Conservation (phyloP, 1,140 invertebrate species). For the Drosophila sucinea region DNA sequence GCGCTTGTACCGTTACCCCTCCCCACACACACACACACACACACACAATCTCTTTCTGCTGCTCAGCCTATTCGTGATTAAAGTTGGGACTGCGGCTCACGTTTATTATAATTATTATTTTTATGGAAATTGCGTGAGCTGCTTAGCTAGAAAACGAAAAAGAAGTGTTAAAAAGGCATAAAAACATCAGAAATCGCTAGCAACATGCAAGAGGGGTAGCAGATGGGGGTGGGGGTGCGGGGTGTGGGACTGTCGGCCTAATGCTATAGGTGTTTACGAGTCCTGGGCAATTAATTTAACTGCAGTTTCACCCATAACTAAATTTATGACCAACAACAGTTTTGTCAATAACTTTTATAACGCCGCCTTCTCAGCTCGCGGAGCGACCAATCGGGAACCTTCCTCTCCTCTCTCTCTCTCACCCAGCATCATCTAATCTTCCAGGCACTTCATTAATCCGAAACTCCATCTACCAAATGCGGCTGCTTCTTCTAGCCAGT, state of each 20-base stretch:
- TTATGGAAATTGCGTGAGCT: conserved; percentile 74
- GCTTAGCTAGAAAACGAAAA: conserved; percentile 76
- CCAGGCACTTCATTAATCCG: conserved; percentile 77
- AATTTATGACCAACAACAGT: conserved; percentile 78
- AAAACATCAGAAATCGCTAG: conserved; percentile 48
- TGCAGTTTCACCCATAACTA: conserved; percentile 67
- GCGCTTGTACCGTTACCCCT: conserved; percentile 8
- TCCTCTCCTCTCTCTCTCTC: too few species aligned
- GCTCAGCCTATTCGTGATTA: conserved; percentile 59
- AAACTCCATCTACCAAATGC: conserved; percentile 23
- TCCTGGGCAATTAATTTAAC: conserved; percentile 73
- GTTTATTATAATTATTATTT: conserved; percentile 77
- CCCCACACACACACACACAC: neutral
- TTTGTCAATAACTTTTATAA: conserved; percentile 77
- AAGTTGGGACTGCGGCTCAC: conserved; percentile 36
- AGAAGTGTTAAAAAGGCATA: conserved; percentile 73
- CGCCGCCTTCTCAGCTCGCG: neutral
- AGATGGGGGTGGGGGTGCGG: neutral
- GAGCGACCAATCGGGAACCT: too few species aligned
- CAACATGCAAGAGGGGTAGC: conserved; percentile 46
- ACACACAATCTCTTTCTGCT: neutral
- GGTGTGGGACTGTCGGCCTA: neutral
- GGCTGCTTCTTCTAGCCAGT: conserved; percentile 35
- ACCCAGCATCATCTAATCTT: conserved; percentile 58
- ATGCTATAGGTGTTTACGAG: conserved; percentile 69